Evolutionary conservation across 1,140 invertebrate species (phyloP), one percentile per base, ranked within the genome.

Genomic region (Drosophila persimilis): DNA sequence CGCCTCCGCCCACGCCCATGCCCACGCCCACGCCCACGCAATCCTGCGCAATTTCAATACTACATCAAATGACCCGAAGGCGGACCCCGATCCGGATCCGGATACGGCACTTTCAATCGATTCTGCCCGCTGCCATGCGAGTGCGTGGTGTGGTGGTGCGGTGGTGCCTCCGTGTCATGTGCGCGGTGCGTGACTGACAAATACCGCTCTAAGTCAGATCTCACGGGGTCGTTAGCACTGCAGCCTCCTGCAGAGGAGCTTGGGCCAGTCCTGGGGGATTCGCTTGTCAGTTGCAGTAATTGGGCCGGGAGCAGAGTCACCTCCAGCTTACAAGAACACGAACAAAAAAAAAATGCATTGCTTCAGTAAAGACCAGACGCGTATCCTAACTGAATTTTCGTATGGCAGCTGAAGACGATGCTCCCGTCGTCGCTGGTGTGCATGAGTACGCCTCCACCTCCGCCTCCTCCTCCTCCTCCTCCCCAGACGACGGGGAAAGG

Each of bases 271-370:
- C 51, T 35, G 29, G n/a, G 50, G 20, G 56, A 69, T 56, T 69
- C 67, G 44, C 65, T 56, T 69, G 65, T 69, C 65, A 48, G 48
- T 6, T 69, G 63, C 65, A 69, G 48, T 50, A 43, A 26, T 44
- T 66, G 20, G n/a, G 50, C 31, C 29, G 13, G 26, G 26, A 26
- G 9, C n/a, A 8, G 35, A 3, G 35, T 1, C 5, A 26, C 24
- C 24, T 26, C 24, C 4, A 26, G 24, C 24, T 26, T 26, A 4
- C 24, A 26, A 26, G 5, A 24, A 26, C 4, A 26, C 24, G 5
- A 26, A 0, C 35, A 1, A 29, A 8, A 7, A 31, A 9, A 13
- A 13, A 39, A 39, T 39, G 35, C 35, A 39, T 3, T 31, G 31
- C 8, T 24, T 24, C 24, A 4, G 24, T 4, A 24, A 3, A 24